Conservation (phyloP, 1,140 invertebrate genomes). For the Drosophila ironensis region DNA sequence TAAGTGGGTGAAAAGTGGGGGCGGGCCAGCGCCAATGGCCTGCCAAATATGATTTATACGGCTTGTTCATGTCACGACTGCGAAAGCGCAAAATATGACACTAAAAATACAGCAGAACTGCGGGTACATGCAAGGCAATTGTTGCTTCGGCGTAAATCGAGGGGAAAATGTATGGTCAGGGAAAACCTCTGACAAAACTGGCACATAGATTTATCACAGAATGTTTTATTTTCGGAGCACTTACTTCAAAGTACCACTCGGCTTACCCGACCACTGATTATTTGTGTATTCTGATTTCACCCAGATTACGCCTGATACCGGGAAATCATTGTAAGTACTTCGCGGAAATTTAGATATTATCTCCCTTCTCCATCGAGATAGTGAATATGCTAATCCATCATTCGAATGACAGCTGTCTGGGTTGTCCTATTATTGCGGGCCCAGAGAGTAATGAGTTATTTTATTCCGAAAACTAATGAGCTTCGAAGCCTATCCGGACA, state of each 20-base stretch:
- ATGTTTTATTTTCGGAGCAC: conserved; percentile 12
- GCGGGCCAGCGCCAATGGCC: conserved; percentile 48
- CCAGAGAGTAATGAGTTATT: conserved; percentile 14
- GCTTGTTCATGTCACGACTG: conserved; percentile 55
- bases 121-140: conserved; percentile 11
- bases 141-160: conserved; percentile 1
- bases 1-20: conserved; percentile 37
- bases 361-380: conserved; percentile 9
- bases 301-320: conserved; percentile 28
- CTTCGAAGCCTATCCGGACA: too few species aligned
- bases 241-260: conserved; percentile 12
- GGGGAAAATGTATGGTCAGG: conserved; percentile 31
- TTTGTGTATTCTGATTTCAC: conserved; percentile 6
- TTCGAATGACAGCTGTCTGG: conserved; percentile 19
- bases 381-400: conserved; percentile 33
- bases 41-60: conserved; percentile 78
- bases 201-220: conserved; percentile 40
- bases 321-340: conserved; percentile 28
- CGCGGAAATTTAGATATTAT: conserved; percentile 17
- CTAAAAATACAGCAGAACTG: conserved; percentile 52
- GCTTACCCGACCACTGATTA: conserved; percentile 1
- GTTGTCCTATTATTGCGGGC: too few species aligned
- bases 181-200: conserved; percentile 11
- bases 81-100: conserved; percentile 59
- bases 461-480: too few species aligned